Percentiles rank a stretch among this genome's conserved stretches.
Evolutionary conservation across 2,113 vertebrate species (phyloP).

Genomic region (Recurvirostra avosetta): DNA sequence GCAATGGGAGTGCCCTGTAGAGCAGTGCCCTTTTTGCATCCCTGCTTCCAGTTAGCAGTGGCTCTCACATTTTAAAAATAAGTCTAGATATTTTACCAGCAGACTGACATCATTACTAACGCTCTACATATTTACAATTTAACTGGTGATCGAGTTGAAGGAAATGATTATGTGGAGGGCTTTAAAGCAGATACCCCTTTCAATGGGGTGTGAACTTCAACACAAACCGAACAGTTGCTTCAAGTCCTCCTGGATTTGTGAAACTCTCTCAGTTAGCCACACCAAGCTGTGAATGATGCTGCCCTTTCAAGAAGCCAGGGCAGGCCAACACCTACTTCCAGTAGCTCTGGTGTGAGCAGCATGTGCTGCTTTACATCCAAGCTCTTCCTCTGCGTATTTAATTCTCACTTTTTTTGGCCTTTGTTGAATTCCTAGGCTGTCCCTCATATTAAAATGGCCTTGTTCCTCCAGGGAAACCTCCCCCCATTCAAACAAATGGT

Average conservation of each 20-base stretch:
- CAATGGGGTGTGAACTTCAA: background rate
- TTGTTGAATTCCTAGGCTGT: background rate
- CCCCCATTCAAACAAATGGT: background rate
- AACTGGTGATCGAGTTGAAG: background rate
- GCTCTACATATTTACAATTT: background rate
- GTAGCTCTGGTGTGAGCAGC: background rate
- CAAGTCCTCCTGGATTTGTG: background rate
- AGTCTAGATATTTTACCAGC: constrained; percentile 5
- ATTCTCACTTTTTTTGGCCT: background rate
- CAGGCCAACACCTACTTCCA: background rate
- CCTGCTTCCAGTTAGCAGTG: background rate
- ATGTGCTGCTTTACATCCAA: background rate
- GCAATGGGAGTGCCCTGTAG: background rate
- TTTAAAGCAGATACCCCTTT: background rate
- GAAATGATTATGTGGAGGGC: background rate
- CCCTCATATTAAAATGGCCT: background rate
- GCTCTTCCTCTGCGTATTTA: background rate
- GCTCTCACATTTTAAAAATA: constrained; percentile 16
- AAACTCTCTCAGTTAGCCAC: background rate
- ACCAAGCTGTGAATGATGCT: background rate
- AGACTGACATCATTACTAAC: background rate
- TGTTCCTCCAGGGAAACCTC: background rate
- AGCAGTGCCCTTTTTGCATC: background rate
- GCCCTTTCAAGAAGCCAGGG: background rate
- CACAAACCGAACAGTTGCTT: background rate